A percentile compares a stretch with the other conserved stretches of the same genome.
phyloP scores from a whole-genome alignment of 2,888 invertebrate species.

The Nomada goodeniana region DNA sequence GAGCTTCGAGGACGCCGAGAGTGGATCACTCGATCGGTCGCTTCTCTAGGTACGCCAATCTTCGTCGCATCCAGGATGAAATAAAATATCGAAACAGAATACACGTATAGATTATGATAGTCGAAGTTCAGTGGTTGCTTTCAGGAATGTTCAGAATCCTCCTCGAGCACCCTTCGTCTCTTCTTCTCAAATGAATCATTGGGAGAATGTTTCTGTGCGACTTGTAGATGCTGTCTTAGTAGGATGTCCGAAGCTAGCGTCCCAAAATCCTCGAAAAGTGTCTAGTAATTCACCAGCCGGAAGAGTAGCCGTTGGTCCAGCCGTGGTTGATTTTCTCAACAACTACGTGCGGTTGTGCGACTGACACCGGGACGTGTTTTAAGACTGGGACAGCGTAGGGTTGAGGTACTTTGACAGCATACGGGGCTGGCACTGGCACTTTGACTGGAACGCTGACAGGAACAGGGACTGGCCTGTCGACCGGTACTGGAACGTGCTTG shows the following conservation, averaged over 20 bases:
- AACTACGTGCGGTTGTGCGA: conserved; percentile 55
- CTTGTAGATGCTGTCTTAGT: neutral
- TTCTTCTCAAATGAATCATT: too few relatives aligned
- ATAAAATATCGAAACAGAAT: neutral
- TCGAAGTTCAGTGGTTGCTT: neutral
- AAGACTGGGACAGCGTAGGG: conserved; percentile 81
- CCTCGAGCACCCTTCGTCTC: neutral
- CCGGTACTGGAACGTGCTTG: conserved; percentile 80
- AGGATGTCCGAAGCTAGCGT: conserved; percentile 27
- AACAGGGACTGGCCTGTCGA: conserved; percentile 79
- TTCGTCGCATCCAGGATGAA: neutral
- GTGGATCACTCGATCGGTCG: too few relatives aligned
- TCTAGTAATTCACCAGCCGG: conserved; percentile 54
- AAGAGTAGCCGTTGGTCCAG: conserved; percentile 18
- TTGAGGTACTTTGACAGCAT: conserved; percentile 79
- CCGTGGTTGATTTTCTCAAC: conserved; percentile 52
- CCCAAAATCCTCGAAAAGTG: neutral
- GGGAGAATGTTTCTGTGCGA: conserved; percentile 1
- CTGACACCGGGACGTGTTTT: conserved; percentile 77
- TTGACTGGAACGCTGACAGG: conserved; percentile 79
- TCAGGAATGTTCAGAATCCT: neutral
- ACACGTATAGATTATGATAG: neutral
- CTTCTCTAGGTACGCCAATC: conserved; percentile 14
- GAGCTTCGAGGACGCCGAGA: neutral
- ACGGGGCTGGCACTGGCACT: conserved; percentile 80